Base-by-base conservation (phyloP, 92 coral and sea anemone genomes). In the Umimayanthus kanabou region DNA sequence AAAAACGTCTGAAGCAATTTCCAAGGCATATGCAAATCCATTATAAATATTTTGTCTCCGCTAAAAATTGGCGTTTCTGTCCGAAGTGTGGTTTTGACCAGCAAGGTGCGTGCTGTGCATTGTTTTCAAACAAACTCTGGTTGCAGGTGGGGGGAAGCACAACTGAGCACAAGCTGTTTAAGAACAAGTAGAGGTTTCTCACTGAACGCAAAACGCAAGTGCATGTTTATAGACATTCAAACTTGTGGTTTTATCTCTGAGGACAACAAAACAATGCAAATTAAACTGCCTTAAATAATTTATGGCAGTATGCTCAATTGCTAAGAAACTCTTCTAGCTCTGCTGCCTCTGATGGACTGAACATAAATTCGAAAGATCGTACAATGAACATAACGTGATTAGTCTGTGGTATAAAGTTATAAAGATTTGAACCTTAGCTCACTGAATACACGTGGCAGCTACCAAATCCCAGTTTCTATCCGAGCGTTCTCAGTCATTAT, bases 61-160 rank as follows among this genome's bases (percentile, higher is more conserved):
- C 25, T 67, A 67, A 67, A 23, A 67, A 67, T 20, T 67, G 29
- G 73, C 29, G 30, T 67, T 67, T 8, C 29, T 67, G 28, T 66
- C 9, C 73, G 30, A 22, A 66, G 73, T 66, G 73, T 66, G 73
- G 73, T 67, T 67, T 67, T 67, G 33, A 67, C 73, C 4, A 67
- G 73, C 11, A 23, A 67, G 9, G 73, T 67, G 9, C 73, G 9
- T 67, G 73, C 73, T 67, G 73, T 67, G 73, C 73, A 67, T 67
- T 67, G 73, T 67, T 67, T 67, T 67, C 73, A 67, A 67, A 67
- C 73, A 67, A 67, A 67, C 73, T 67, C 73, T n/a, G n/a, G 73
- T 29, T n/a, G 73, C 73, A 67, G 73, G 73, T 67, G 73, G 30
- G 23, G n/a, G 73, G 23, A 67, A 67, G 73, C n/a, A 67, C 1